A percentile compares a stretch with the other conserved stretches of the same genome.
Evolutionary conservation across 2,113 vertebrate genomes (phyloP).

Genomic region (Pimephales promelas): DNA sequence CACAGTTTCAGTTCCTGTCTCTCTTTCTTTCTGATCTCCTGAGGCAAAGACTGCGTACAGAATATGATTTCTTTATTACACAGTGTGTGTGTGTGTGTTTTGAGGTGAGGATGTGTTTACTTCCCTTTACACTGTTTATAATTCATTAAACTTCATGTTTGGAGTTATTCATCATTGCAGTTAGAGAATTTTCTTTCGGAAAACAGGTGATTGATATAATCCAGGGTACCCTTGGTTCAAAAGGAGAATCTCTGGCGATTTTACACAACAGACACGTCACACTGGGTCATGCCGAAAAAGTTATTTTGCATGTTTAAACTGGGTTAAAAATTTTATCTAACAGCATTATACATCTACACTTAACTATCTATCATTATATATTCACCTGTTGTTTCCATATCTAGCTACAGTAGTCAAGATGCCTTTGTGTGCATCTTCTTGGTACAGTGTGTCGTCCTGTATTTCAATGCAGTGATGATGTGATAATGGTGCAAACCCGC

Average conservation of each 20-base stretch:
- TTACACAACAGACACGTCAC: neutral
- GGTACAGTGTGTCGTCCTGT: neutral
- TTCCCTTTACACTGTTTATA: neutral
- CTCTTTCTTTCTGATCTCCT: neutral
- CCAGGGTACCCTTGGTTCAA: neutral
- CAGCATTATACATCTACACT: neutral
- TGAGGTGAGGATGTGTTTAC: constrained; percentile 3
- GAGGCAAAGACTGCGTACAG: neutral
- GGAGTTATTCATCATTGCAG: constrained; percentile 23
- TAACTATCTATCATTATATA: no score
- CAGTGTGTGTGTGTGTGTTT: neutral
- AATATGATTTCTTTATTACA: neutral
- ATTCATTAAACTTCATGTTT: constrained; percentile 6
- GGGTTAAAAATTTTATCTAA: neutral
- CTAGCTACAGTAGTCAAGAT: neutral
- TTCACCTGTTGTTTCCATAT: neutral
- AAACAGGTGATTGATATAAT: constrained; percentile 4
- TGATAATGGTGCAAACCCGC: neutral
- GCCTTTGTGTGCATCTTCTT: neutral
- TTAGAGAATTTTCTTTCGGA: neutral
- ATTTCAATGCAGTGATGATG: neutral
- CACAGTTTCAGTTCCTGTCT: neutral
- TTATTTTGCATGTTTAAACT: neutral
- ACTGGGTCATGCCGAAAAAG: neutral
- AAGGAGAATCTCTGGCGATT: neutral